A percentile compares a stretch with the other conserved stretches of the same genome.
Evolutionary conservation across 2,113 vertebrate species (phyloP).

Genomic region (Dunckerocampus dactyliophorus): DNA sequence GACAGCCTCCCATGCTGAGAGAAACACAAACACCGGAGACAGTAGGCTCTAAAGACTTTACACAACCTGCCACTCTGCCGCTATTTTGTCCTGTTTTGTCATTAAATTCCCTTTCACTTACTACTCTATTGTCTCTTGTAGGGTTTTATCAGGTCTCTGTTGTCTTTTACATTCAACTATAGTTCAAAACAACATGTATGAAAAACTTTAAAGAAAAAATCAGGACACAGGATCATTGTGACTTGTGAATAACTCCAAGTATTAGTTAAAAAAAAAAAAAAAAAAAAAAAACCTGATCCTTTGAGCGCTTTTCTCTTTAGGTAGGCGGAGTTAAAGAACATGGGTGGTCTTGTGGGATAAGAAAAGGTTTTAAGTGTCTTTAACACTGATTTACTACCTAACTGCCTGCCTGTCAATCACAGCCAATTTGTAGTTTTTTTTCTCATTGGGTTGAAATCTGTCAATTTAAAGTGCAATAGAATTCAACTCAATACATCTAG

Average conservation of each 20-base stretch:
- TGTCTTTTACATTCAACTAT: background rate
- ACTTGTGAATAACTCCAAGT: background rate
- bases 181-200: background rate
- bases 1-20: conserved; percentile 59
- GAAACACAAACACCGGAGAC: conserved; percentile 60
- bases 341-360: conserved; percentile 19
- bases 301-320: conserved; percentile 1
- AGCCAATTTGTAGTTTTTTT: conserved; percentile 7
- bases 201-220: background rate
- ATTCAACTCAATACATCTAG: background rate
- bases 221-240: background rate
- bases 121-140: conserved; percentile 2
- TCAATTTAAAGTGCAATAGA: background rate
- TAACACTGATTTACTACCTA: conserved; percentile 24
- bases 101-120: conserved; percentile 26
- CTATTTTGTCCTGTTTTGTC: conserved; percentile 28
- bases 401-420: conserved; percentile 19
- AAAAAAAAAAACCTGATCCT: conserved; percentile 2
- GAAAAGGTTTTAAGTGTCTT: conserved; percentile 33
- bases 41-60: conserved; percentile 50
- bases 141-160: conserved; percentile 13
- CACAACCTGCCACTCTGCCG: conserved; percentile 48
- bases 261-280: background rate
- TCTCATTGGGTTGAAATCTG: background rate
- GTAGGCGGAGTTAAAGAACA: conserved; percentile 15